These are phyloP conservation scores for Setophaga petechia DNA, from an alignment of 2,113 vertebrate genomes.

Conservation along the genomic window DNA sequence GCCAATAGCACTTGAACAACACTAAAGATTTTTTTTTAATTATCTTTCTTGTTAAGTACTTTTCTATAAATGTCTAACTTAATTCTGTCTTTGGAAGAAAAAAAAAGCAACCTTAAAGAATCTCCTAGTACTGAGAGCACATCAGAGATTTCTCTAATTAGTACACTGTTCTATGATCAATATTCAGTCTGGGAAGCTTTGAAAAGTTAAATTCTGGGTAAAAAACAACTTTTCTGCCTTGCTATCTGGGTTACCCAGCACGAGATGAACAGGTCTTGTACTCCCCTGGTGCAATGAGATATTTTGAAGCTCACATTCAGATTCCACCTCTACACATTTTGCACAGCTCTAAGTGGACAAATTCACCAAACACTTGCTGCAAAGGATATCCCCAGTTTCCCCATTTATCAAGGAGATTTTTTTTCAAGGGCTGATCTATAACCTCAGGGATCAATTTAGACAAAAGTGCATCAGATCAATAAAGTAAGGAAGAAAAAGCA, in stretches of 20 bases:
- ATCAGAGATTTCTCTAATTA: neutral
- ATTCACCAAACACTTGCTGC: neutral
- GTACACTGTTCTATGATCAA: neutral
- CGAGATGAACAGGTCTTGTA: neutral
- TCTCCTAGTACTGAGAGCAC: neutral
- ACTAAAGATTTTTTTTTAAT: neutral
- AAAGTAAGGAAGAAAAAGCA: neutral
- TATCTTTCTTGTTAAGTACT: neutral
- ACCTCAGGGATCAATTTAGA: conserved; percentile 38
- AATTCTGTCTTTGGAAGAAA: neutral
- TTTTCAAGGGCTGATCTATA: conserved; percentile 22
- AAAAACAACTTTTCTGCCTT: neutral
- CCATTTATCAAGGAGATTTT: neutral
- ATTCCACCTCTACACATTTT: neutral
- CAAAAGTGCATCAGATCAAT: conserved; percentile 50
- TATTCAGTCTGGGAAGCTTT: neutral
- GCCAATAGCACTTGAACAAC: neutral
- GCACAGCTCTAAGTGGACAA: neutral
- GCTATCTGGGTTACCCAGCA: neutral
- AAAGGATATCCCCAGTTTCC: neutral
- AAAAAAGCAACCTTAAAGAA: neutral
- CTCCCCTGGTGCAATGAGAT: neutral
- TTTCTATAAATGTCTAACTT: neutral
- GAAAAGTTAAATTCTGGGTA: neutral
- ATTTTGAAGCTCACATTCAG: neutral